Conservation (phyloP, 2,797 vertebrate genomes). For the Crocidura indochinensis region DNA sequence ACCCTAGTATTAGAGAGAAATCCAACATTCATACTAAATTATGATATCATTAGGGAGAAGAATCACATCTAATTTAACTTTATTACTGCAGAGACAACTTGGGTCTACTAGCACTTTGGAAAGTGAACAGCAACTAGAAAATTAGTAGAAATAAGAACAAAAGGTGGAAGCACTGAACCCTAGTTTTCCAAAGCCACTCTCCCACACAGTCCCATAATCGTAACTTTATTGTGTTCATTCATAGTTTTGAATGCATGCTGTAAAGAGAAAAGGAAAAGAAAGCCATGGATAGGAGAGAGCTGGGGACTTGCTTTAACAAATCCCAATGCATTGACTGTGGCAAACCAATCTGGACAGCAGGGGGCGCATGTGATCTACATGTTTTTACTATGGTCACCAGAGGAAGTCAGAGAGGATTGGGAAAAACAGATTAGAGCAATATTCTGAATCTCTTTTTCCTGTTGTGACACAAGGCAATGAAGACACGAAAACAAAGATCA, state of each 20-base stretch:
- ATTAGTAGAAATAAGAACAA: background rate
- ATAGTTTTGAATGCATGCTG: background rate
- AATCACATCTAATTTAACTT: background rate
- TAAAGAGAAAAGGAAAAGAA: background rate
- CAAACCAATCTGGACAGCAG: conserved; percentile 72
- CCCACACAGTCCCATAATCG: too few species aligned
- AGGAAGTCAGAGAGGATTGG: background rate
- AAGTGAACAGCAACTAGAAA: background rate
- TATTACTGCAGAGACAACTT: background rate
- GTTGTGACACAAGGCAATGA: background rate
- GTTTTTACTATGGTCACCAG: background rate
- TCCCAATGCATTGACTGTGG: too few species aligned
- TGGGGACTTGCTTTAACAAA: background rate
- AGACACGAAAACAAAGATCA: background rate
- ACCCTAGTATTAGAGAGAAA: too few species aligned
- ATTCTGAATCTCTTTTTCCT: background rate
- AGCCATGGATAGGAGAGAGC: background rate
- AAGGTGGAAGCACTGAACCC: background rate
- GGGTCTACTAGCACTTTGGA: background rate
- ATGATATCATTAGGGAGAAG: background rate
- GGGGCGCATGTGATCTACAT: conserved; percentile 68
- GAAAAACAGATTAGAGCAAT: background rate
- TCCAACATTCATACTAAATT: background rate
- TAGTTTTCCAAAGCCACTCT: conserved; percentile 1
- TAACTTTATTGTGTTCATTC: background rate